Percentiles rank a stretch among this genome's conserved stretches.
Evolutionary conservation across 2,797 vertebrate species (phyloP).

Genomic region (Triplophysa bombifrons): DNA sequence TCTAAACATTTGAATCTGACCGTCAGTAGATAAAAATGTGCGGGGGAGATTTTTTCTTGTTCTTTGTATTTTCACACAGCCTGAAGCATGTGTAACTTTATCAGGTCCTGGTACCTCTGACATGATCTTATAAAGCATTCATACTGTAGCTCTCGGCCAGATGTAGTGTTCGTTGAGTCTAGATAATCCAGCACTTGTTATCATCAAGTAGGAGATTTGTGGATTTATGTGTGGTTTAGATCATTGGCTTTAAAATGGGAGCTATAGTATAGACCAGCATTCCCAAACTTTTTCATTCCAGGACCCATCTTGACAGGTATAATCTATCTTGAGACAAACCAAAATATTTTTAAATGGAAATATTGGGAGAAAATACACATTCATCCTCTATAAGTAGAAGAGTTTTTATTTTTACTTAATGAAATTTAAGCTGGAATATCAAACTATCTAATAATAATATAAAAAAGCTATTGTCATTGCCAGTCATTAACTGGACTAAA

Average conservation of each 20-base stretch:
- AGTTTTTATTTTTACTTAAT: too few species aligned
- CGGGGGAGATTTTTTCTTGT: not conserved
- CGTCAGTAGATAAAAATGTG: conserved; percentile 7
- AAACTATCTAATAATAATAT: too few species aligned
- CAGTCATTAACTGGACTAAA: too few species aligned
- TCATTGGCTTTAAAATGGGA: not conserved
- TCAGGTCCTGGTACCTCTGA: not conserved
- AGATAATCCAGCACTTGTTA: not conserved
- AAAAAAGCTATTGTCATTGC: too few species aligned
- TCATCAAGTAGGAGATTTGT: conserved; percentile 9
- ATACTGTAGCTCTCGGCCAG: not conserved
- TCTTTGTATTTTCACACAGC: not conserved
- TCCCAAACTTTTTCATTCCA: too few species aligned
- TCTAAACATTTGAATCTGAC: not conserved
- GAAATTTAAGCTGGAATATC: too few species aligned
- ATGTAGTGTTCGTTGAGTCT: not conserved
- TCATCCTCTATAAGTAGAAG: too few species aligned
- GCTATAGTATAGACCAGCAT: not conserved
- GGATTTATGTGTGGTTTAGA: not conserved
- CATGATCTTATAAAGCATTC: not conserved
- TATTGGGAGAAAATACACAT: too few species aligned
- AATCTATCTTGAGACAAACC: too few species aligned
- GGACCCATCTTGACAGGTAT: too few species aligned
- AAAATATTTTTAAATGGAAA: too few species aligned
- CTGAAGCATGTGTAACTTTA: not conserved